phyloP scores from a whole-genome alignment of 2,888 invertebrate species.

The Strigamia maritima region DNA sequence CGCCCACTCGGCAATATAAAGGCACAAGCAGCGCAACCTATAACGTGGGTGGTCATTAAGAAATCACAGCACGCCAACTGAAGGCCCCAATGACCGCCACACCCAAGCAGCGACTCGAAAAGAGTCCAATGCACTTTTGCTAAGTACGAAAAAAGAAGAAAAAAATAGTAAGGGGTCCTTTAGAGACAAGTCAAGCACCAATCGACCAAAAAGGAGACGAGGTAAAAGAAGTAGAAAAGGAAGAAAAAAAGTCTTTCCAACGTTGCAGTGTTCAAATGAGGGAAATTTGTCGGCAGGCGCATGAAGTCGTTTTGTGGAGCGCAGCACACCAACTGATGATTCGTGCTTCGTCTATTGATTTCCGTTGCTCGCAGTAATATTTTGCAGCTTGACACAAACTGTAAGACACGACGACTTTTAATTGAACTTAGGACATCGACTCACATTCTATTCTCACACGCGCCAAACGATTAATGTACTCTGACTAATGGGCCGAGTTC shows the following conservation, averaged over 20 bases:
- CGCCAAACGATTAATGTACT: constrained; percentile 34
- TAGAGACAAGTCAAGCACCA: constrained; percentile 29
- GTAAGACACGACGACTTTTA: constrained; percentile 24
- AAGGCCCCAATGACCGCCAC: constrained; percentile 32
- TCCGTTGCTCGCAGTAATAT: neutral
- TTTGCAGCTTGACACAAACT: constrained; percentile 32
- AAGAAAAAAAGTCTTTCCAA: neutral
- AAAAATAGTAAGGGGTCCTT: neutral
- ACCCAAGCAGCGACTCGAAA: constrained; percentile 25
- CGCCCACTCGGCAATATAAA: constrained; percentile 22
- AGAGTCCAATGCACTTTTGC: constrained; percentile 29
- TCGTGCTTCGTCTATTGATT: constrained; percentile 32
- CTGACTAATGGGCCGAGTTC: constrained; percentile 31
- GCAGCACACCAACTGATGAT: constrained; percentile 11
- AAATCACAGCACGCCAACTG: constrained; percentile 32
- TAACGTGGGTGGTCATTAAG: constrained; percentile 30
- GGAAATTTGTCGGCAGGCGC: constrained; percentile 32
- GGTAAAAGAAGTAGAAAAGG: neutral
- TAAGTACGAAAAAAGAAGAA: constrained; percentile 1
- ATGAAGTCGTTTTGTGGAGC: constrained; percentile 34
- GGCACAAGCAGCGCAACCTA: constrained; percentile 1
- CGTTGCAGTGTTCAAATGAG: constrained; percentile 15
- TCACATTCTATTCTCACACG: constrained; percentile 18
- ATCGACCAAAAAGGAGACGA: neutral
- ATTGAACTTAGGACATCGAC: constrained; percentile 21